Conservation (phyloP, 2,113 vertebrate genomes). For the Lycaon pictus region DNA sequence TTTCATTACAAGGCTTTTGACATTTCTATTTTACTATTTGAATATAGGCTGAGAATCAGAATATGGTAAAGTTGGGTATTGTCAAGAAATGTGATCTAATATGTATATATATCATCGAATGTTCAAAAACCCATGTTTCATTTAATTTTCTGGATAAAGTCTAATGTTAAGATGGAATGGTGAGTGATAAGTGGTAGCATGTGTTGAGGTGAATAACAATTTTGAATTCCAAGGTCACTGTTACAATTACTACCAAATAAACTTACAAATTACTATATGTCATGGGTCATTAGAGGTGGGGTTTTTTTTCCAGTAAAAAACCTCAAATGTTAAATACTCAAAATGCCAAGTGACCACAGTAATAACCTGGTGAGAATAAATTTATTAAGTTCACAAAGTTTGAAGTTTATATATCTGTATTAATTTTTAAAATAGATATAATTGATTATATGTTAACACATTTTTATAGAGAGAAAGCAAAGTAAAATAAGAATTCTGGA, state of each 20-base stretch:
- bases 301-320: not conserved
- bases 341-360: not conserved
- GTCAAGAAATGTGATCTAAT: not conserved
- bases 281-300: not conserved
- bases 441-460: not conserved
- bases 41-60: not conserved
- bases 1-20: not conserved
- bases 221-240: not conserved
- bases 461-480: not conserved
- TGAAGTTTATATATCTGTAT: not conserved
- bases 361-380: not conserved
- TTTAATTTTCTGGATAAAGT: not conserved
- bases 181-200: not conserved
- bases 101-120: not conserved
- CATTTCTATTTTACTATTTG: not conserved
- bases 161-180: not conserved
- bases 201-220: not conserved
- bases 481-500: not conserved
- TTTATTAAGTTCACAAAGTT: not conserved
- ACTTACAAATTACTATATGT: not conserved
- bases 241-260: not conserved
- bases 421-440: not conserved
- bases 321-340: not conserved
- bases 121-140: not conserved
- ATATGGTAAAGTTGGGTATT: not conserved